Conservation (phyloP, 2,113 vertebrate genomes). For the Stictonetta naevosa region DNA sequence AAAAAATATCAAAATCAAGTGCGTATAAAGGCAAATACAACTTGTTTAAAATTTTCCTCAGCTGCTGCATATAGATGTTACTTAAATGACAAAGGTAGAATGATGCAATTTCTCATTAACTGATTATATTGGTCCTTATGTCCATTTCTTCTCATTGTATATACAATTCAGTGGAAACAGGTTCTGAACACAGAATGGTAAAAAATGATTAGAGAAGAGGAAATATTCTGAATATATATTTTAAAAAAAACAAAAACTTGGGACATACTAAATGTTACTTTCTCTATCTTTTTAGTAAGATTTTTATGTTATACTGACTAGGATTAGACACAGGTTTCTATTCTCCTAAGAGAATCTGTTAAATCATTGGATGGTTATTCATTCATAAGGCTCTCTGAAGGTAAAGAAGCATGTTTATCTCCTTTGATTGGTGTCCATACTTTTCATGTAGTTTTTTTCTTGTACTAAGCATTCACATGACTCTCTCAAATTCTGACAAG, state of each 20-base stretch:
- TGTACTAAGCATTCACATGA: neutral
- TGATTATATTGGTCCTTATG: neutral
- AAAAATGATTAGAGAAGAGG: neutral
- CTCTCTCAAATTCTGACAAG: neutral
- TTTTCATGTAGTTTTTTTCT: neutral
- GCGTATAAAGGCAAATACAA: neutral
- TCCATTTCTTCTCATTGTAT: neutral
- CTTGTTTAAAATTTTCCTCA: neutral
- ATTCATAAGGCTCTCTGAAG: conserved; percentile 4
- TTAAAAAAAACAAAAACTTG: neutral
- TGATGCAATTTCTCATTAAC: neutral
- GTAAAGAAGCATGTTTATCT: neutral
- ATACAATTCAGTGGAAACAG: neutral
- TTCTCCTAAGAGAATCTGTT: neutral
- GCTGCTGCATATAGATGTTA: neutral
- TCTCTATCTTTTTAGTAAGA: neutral
- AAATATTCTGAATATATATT: neutral
- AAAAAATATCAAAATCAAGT: neutral
- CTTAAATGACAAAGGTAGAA: neutral
- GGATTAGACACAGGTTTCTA: neutral
- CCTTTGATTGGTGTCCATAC: conserved; percentile 5
- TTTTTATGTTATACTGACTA: neutral
- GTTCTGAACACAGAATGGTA: neutral
- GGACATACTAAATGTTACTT: neutral
- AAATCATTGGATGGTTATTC: conserved; percentile 5